phyloP scores from a whole-genome alignment of 2,888 invertebrate species.

The Buathra laborator region DNA sequence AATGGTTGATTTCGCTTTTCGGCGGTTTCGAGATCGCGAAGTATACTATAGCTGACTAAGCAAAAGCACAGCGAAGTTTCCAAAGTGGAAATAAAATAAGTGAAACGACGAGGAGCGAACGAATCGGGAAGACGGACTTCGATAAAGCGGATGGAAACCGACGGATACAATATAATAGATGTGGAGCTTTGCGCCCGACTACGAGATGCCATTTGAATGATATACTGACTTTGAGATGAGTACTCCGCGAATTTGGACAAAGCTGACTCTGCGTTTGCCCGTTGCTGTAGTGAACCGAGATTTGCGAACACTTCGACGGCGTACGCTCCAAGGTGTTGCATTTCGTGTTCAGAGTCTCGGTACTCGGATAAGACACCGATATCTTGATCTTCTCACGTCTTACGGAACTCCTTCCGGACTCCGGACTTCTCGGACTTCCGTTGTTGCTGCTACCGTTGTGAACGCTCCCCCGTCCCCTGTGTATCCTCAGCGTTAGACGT shows the following conservation, averaged over 20 bases:
- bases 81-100: neutral
- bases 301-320: conserved; percentile 81
- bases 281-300: conserved; percentile 82
- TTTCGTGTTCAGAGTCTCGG: conserved; percentile 86
- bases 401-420: conserved; percentile 85
- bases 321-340: conserved; percentile 83
- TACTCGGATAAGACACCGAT: conserved; percentile 94
- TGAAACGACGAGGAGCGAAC: neutral
- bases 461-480: conserved; percentile 92
- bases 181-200: no score
- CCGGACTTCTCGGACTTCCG: conserved; percentile 80
- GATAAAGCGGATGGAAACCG: no score
- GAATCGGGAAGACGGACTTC: neutral
- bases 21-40: neutral
- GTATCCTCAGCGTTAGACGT: conserved; percentile 95
- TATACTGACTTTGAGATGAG: conserved; percentile 80
- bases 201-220: neutral
- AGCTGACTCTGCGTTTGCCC: conserved; percentile 83
- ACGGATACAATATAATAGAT: no score
- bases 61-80: conserved; percentile 8
- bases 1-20: conserved; percentile 51
- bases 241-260: conserved; percentile 79
- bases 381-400: conserved; percentile 93
- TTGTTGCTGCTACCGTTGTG: conserved; percentile 83
- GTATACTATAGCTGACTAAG: no score